These are phyloP conservation scores for Andrena bucephala DNA, from an alignment of 2,888 invertebrate genomes.

Conservation along the genomic window DNA sequence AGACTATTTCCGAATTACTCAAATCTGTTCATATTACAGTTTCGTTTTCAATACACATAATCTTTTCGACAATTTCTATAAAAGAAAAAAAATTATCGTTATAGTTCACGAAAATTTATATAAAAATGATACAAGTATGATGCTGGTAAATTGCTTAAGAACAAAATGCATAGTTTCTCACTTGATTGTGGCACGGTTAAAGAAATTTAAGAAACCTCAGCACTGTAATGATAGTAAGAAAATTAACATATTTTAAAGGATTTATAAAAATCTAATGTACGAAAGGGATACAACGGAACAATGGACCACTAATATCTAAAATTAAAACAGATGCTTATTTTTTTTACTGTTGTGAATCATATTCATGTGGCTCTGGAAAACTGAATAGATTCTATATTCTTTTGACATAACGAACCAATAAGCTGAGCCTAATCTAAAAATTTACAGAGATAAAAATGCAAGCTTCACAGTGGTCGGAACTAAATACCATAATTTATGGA, in stretches of 20 bases:
- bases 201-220: slow-evolving; percentile 51
- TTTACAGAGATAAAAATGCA: slow-evolving; percentile 40
- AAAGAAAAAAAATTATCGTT: slow-evolving; percentile 60
- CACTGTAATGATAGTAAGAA: slow-evolving; percentile 56
- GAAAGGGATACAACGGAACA: slow-evolving; percentile 74
- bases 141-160: slow-evolving; percentile 51
- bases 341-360: slow-evolving; percentile 78
- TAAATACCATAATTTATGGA: slow-evolving; percentile 33
- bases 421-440: slow-evolving; percentile 66
- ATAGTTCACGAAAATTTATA: slow-evolving; percentile 58
- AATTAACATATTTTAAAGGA: slow-evolving; percentile 49
- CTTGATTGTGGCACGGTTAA: slow-evolving; percentile 61
- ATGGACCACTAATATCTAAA: slow-evolving; percentile 79
- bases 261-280: slow-evolving; percentile 48
- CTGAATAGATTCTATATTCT: slow-evolving; percentile 67
- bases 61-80: slow-evolving; percentile 47
- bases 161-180: slow-evolving; percentile 51
- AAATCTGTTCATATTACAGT: not conserved
- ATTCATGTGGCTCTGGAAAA: slow-evolving; percentile 68
- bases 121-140: slow-evolving; percentile 33
- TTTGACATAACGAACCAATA: slow-evolving; percentile 55
- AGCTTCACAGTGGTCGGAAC: slow-evolving; percentile 58
- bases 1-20: not conserved
- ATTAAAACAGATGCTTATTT: slow-evolving; percentile 78
- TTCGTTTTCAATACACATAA: slow-evolving; percentile 23